Base-by-base conservation (phyloP, 2,888 invertebrate species). In the Agonopterix heracliana region DNA sequence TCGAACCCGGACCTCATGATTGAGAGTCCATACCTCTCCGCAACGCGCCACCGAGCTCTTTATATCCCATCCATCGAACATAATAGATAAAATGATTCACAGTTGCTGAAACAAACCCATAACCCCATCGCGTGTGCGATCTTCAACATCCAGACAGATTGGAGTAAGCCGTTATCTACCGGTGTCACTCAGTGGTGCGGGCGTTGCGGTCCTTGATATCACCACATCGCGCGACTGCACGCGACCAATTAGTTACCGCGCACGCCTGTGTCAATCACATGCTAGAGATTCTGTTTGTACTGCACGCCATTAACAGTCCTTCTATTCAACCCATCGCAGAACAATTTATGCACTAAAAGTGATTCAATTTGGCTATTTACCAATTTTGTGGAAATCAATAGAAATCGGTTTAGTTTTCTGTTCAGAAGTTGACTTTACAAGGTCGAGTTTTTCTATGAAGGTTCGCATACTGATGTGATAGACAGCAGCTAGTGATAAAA, bases 141-240 rank as follows among this genome's bases (percentile, higher is more conserved):
- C 41, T n/a, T 41, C 41, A 41, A 13, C 13, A 12, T 41, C 47
- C 14, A 53, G 56, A 61, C 57, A 52, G 59, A 50, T 54, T 52
- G 52, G 42, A 77, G 66, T 74, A 64, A 76, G 65, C 62, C 52
- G 71, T 81, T 79, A 82, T 76, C 75, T 71, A 65, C 55, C 54
- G 71, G 73, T 81, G 81, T 78, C 80, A 81, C 66, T 74, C 71
- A 56, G 71, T 57, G 70, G 67, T 61, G 62, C 55, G 58, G 26
- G 26, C 26, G 26, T 26, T 26, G 57, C 57, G 63, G 69, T 60
- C 59, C 64, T 60, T 64, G 71, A 71, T 75, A 76, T 74, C 75
- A 65, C 66, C 64, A 61, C 68, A 64, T 61, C 63, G 57, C 95
- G 77, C 90, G 93, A 52, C 93, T 93, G 93, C 96, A 64, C 90